Percentiles rank a stretch among this genome's conserved stretches.
phyloP scores from a whole-genome alignment of 1,140 invertebrate species.

The Sesamia nonagrioides region DNA sequence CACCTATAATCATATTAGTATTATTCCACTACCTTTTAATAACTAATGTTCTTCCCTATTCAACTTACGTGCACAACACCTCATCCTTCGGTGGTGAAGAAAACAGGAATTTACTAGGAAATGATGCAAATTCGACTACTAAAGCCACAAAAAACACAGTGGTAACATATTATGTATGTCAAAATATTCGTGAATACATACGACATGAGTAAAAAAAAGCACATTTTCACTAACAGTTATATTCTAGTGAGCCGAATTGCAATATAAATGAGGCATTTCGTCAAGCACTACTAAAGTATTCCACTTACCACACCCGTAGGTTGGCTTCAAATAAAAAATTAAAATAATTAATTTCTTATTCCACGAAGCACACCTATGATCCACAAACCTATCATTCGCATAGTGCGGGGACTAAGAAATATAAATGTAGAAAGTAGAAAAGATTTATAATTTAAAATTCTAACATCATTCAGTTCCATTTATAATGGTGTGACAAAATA shows the following conservation, averaged over 20 bases:
- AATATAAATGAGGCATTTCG: too few species aligned
- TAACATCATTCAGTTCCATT: too few species aligned
- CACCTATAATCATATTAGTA: conserved; percentile 81
- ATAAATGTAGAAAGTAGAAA: too few species aligned
- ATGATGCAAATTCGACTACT: not conserved
- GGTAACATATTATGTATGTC: not conserved
- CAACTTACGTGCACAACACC: not conserved
- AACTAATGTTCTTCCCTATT: not conserved
- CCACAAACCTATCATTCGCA: too few species aligned
- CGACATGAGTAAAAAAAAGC: not conserved
- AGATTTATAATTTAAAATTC: too few species aligned
- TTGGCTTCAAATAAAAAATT: too few species aligned
- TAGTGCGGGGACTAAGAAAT: too few species aligned
- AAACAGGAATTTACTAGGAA: not conserved
- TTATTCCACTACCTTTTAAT: not conserved
- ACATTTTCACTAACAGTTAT: not conserved
- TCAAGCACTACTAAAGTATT: too few species aligned
- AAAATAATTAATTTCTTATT: too few species aligned
- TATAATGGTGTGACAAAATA: too few species aligned
- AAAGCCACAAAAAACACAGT: not conserved
- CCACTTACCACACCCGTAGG: too few species aligned
- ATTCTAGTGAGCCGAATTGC: not conserved
- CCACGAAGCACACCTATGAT: too few species aligned
- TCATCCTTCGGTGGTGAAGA: not conserved
- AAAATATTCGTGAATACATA: not conserved